phyloP scores from a whole-genome alignment of 1,140 invertebrate species.

The Platyura marginata region DNA sequence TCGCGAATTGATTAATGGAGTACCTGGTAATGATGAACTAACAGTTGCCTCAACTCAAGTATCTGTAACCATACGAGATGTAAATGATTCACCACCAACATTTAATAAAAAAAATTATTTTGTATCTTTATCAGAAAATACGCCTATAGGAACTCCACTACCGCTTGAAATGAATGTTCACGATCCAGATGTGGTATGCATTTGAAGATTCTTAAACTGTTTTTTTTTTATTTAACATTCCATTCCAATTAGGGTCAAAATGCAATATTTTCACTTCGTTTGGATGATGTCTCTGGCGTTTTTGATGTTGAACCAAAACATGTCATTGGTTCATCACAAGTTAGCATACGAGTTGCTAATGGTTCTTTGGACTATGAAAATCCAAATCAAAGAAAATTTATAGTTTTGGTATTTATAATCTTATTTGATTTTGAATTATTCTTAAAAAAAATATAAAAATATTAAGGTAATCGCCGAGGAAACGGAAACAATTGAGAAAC shows the following conservation, averaged over 20 bases:
- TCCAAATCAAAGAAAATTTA: conserved; percentile 80
- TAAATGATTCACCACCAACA: conserved; percentile 81
- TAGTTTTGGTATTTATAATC: conserved; percentile 45
- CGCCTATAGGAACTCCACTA: conserved; percentile 59
- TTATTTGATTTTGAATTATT: neutral
- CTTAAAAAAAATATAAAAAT: neutral
- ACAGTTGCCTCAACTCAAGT: conserved; percentile 48
- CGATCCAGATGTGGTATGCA: conserved; percentile 65
- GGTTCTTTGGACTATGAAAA: conserved; percentile 75
- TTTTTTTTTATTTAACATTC: too few relatives aligned
- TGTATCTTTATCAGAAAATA: conserved; percentile 65
- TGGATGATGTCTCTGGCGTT: conserved; percentile 61
- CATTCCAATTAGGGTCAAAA: conserved; percentile 47
- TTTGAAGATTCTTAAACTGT: neutral
- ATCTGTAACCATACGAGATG: conserved; percentile 72
- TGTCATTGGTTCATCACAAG: conserved; percentile 59
- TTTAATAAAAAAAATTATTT: conserved; percentile 66
- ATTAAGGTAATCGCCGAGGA: conserved; percentile 64
- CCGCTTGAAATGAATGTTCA: conserved; percentile 71
- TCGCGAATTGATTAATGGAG: conserved; percentile 53
- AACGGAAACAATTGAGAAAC: conserved; percentile 46
- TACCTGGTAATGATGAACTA: conserved; percentile 40
- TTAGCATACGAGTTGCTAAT: conserved; percentile 63
- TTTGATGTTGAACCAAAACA: conserved; percentile 66
- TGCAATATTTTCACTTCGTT: conserved; percentile 53